Conservation (phyloP, 2,797 vertebrate species). For the Mormyrus hasselquistii region DNA sequence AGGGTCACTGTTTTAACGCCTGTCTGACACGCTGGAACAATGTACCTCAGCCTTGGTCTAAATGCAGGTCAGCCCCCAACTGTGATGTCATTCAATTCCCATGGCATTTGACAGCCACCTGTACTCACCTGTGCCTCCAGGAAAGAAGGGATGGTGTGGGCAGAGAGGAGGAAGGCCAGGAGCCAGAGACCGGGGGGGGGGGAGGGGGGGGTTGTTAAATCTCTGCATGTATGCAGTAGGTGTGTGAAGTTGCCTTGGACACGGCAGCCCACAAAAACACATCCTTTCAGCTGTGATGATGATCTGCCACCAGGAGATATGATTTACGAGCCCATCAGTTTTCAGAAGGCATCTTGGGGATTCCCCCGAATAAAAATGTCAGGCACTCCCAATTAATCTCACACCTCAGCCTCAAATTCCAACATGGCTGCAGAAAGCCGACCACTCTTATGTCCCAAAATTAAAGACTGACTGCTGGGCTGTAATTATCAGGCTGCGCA, state of each 20-base stretch:
- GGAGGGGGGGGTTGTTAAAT: slow-evolving; percentile 21
- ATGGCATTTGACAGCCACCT: slow-evolving; percentile 59
- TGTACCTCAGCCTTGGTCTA: slow-evolving; percentile 35
- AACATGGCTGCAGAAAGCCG: neutral
- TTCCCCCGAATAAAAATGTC: slow-evolving; percentile 11
- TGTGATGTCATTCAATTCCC: slow-evolving; percentile 61
- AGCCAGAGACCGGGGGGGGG: slow-evolving; percentile 10
- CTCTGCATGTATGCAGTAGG: slow-evolving; percentile 26
- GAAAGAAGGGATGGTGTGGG: slow-evolving; percentile 28
- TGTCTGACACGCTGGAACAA: slow-evolving; percentile 53
- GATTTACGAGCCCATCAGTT: slow-evolving; percentile 4
- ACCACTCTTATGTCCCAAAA: neutral
- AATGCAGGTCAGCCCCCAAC: slow-evolving; percentile 46
- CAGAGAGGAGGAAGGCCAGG: neutral
- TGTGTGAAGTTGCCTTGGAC: neutral
- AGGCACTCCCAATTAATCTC: slow-evolving; percentile 23
- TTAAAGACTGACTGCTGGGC: neutral
- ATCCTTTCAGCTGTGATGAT: slow-evolving; percentile 9
- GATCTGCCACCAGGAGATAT: neutral
- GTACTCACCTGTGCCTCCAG: slow-evolving; percentile 43
- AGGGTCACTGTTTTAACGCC: slow-evolving; percentile 44
- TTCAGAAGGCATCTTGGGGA: slow-evolving; percentile 10
- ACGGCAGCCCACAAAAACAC: slow-evolving; percentile 15
- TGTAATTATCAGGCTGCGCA: neutral
- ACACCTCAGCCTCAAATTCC: slow-evolving; percentile 25